Conservation (phyloP, 2,888 invertebrate genomes). For the Stegophylla sp. region DNA sequence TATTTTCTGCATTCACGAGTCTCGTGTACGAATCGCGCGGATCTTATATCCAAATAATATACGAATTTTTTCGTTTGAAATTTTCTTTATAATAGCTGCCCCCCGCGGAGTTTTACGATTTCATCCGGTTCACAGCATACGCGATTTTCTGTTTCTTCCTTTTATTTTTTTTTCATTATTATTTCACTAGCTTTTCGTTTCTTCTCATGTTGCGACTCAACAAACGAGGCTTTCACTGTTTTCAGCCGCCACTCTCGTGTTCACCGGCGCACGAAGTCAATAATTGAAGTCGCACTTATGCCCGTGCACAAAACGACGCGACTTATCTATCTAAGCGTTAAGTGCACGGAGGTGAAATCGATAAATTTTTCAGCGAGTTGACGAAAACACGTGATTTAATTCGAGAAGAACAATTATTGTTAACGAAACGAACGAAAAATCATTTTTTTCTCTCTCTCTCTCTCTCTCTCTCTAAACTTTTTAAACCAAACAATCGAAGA, state of each 20-base stretch:
- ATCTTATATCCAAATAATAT: conserved; percentile 2
- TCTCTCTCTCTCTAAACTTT: neutral
- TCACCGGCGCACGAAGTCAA: neutral
- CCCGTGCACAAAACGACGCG: neutral
- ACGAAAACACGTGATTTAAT: neutral
- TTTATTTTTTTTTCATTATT: conserved; percentile 7
- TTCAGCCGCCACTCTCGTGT: neutral
- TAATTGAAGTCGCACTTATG: neutral
- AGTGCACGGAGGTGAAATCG: neutral
- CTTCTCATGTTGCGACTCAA: neutral
- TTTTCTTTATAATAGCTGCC: conserved; percentile 6
- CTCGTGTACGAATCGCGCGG: neutral
- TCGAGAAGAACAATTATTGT: no score
- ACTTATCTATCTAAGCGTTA: neutral
- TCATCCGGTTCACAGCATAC: neutral
- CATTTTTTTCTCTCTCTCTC: neutral
- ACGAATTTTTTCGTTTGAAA: neutral
- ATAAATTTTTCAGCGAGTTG: neutral
- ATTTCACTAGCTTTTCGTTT: conserved; percentile 1
- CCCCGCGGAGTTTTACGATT: conserved; percentile 6
- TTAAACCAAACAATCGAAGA: no score
- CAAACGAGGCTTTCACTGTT: neutral
- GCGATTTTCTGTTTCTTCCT: neutral
- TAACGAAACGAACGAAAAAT: neutral
- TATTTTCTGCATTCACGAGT: neutral